Base-by-base conservation (phyloP, 2,797 vertebrate genomes). In the Halcyon leucocephala region DNA sequence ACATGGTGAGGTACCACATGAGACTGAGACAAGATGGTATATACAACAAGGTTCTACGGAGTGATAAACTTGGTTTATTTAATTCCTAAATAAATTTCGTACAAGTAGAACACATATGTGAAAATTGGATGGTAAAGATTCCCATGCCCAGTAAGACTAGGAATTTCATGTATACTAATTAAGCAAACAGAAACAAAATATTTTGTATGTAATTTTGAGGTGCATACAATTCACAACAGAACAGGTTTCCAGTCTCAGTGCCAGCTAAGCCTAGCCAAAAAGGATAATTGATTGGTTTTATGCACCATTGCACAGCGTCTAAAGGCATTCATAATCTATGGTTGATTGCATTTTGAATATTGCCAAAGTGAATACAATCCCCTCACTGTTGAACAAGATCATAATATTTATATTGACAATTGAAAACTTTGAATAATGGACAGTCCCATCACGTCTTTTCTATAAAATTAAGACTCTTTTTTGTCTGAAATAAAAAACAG, bases 131-230 rank as follows among this genome's bases (percentile, higher is more conserved):
- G 44, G 93, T 57, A 92, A 97, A 85, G 92, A 95, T 96, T 97
- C 94, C 95, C 92, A 95, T 95, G 95, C 95, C 76, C 87, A 79
- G 65, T 67, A 66, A 10, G 62, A 82, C 80, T 90, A 70, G 87
- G 92, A 96, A 93, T 94, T 89, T 86, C 89, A 89, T 94, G 96
- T 96, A 95, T 92, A 95, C 95, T 97, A 97, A 98, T 97, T 97
- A 97, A 97, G 94, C 90, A 95, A 91, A 93, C 22, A 91, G 89
- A 97, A 96, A 98, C 96, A 97, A 95, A 95, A 90, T 76, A 61
- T 70, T 96, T 97, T 96, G 84, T 96, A 87, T 97, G 81, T 80
- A 60, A 86, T 92, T 98, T 93, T 96, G 97, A 97, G 84, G 88
- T 92, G 52, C 64, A 79, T 72, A 93, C 92, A 82, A 87, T 95